phyloP scores from a whole-genome alignment of 1,140 invertebrate genomes.

The Phenacoccus solenopsis region DNA sequence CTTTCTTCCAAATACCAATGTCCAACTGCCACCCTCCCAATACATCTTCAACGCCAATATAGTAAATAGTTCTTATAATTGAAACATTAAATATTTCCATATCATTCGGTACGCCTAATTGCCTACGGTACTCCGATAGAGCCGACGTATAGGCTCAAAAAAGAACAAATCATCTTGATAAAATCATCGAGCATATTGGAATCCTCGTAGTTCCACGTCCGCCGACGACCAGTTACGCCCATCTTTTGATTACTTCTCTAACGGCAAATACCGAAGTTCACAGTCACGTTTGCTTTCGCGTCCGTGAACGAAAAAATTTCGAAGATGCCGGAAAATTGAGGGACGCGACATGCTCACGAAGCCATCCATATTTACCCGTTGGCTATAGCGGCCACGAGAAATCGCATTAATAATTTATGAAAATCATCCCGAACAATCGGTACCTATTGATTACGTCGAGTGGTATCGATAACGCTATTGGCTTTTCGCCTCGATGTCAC shows the following conservation, averaged over 20 bases:
- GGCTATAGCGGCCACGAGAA: not conserved
- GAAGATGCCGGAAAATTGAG: not conserved
- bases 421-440: not conserved
- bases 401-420: not conserved
- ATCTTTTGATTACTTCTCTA: not conserved
- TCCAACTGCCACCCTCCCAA: no score
- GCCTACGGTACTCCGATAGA: no score
- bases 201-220: not conserved
- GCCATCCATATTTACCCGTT: not conserved
- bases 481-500: not conserved
- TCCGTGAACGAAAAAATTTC: not conserved
- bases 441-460: no score
- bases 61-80: no score
- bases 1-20: no score
- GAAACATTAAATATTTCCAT: no score
- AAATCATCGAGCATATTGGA: not conserved
- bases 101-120: no score
- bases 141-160: no score
- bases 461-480: not conserved
- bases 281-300: not conserved
- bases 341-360: not conserved
- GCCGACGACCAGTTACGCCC: not conserved
- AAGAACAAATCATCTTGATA: conserved; percentile 2
- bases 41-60: no score
- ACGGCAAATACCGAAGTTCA: not conserved